These are phyloP conservation scores for Sisor rabdophorus DNA, from an alignment of 2,113 vertebrate species.

Conservation along the genomic window DNA sequence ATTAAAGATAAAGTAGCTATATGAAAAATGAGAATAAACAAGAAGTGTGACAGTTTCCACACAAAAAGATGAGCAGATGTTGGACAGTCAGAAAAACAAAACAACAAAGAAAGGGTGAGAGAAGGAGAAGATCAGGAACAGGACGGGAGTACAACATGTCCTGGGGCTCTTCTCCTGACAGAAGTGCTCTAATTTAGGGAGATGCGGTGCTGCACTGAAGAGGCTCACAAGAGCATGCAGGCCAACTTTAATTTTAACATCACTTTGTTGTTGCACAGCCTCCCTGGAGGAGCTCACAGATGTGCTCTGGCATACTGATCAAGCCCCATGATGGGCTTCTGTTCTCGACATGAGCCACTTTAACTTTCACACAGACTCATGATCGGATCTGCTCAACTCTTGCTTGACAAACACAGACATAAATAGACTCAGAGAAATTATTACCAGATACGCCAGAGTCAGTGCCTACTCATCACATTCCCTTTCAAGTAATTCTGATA, in stretches of 20 bases:
- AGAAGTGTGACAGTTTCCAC: slow-evolving; percentile 14
- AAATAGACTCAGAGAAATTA: slow-evolving; percentile 33
- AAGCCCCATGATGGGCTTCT: slow-evolving; percentile 53
- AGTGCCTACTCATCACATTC: slow-evolving; percentile 23
- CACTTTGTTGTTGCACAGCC: slow-evolving; percentile 59
- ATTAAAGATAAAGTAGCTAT: slow-evolving; percentile 13
- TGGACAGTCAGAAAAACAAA: slow-evolving; percentile 22
- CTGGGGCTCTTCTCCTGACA: slow-evolving; percentile 53
- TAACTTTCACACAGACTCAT: slow-evolving; percentile 35
- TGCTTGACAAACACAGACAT: slow-evolving; percentile 49
- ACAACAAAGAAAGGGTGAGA: slow-evolving; percentile 8
- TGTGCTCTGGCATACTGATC: slow-evolving; percentile 50
- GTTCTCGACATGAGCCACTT: slow-evolving; percentile 44
- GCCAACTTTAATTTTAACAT: slow-evolving; percentile 58
- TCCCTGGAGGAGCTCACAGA: slow-evolving; percentile 49
- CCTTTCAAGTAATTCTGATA: slow-evolving; percentile 3
- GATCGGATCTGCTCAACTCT: slow-evolving; percentile 32
- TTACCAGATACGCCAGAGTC: slow-evolving; percentile 1
- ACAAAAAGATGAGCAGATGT: slow-evolving; percentile 4
- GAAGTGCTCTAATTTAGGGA: slow-evolving; percentile 55
- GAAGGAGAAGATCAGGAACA: slow-evolving; percentile 19
- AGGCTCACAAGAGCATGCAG: slow-evolving; percentile 53
- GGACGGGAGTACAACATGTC: slow-evolving; percentile 43
- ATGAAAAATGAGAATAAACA: slow-evolving; percentile 13
- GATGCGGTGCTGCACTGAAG: slow-evolving; percentile 42